A percentile compares a stretch with the other conserved stretches of the same genome.
Evolutionary conservation across 64 coral and sea anemone species (phyloP).

Genomic region (Montipora sp.): DNA sequence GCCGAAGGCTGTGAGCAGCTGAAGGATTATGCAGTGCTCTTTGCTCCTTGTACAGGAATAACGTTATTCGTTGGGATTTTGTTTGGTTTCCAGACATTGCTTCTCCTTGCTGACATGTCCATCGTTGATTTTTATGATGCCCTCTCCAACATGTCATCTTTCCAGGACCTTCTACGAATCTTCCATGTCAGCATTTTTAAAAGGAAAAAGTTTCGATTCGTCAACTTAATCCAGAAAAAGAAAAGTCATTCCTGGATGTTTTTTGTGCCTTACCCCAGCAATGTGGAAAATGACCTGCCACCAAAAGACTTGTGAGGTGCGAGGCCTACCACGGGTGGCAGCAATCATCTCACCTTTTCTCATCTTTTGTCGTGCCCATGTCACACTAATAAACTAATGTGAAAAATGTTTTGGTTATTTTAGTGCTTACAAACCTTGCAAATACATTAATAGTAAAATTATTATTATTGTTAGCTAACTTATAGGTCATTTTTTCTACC

Average conservation of each 20-base stretch:
- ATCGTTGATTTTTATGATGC: conserved; percentile 95
- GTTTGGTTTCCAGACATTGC: conserved; percentile 78
- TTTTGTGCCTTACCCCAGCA: conserved; percentile 70
- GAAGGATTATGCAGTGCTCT: conserved; percentile 66
- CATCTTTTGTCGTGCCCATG: no score
- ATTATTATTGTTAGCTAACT: no score
- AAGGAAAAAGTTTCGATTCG: conserved; percentile 78
- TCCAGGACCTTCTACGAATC: conserved; percentile 75
- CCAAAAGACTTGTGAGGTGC: conserved; percentile 51
- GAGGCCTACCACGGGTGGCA: no score
- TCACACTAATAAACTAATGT: no score
- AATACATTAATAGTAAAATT: no score
- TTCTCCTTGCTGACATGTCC: conserved; percentile 80
- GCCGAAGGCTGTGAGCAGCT: conserved; percentile 56
- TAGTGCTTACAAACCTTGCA: no score
- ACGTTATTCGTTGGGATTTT: conserved; percentile 68
- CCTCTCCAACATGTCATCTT: conserved; percentile 73
- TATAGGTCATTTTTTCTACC: no score
- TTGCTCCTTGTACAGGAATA: conserved; percentile 70
- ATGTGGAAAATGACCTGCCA: conserved; percentile 58
- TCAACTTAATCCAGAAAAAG: conserved; percentile 58
- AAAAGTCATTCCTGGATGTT: conserved; percentile 78
- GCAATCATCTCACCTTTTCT: no score
- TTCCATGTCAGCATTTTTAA: conserved; percentile 77
- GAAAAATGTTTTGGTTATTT: no score